Evolutionary conservation across 2,797 vertebrate genomes (phyloP).

Genomic region (Limosa lapponica): DNA sequence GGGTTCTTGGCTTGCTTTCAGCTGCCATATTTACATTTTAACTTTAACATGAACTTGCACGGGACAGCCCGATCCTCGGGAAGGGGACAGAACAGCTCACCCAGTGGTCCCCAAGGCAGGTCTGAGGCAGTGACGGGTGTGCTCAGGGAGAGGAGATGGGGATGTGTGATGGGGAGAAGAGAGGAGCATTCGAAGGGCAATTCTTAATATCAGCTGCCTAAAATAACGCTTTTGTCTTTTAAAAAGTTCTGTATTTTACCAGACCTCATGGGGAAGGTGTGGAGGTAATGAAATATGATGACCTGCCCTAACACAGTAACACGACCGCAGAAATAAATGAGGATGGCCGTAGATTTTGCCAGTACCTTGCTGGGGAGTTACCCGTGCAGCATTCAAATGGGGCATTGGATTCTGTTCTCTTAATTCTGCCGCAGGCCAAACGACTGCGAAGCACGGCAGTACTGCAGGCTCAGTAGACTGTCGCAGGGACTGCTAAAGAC

Average conservation of each 20-base stretch:
- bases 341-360: background rate
- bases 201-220: background rate
- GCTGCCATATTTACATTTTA: background rate
- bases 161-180: background rate
- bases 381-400: background rate
- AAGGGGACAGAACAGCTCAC: background rate
- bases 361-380: background rate
- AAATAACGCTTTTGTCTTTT: background rate
- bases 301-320: background rate
- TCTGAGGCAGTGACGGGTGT: background rate
- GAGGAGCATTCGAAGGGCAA: background rate
- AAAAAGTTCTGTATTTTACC: background rate
- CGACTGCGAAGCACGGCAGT: background rate
- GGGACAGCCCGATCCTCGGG: background rate
- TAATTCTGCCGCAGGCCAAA: background rate
- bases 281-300: background rate
- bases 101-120: background rate
- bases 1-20: background rate
- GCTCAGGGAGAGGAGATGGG: background rate
- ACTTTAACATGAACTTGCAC: rapidly evolving
- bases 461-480: background rate
- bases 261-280: background rate
- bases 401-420: background rate
- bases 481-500: background rate
- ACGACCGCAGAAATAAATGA: background rate